These are phyloP conservation scores for Montifringilla adamsi DNA, from an alignment of 2,113 vertebrate genomes.

Conservation along the genomic window DNA sequence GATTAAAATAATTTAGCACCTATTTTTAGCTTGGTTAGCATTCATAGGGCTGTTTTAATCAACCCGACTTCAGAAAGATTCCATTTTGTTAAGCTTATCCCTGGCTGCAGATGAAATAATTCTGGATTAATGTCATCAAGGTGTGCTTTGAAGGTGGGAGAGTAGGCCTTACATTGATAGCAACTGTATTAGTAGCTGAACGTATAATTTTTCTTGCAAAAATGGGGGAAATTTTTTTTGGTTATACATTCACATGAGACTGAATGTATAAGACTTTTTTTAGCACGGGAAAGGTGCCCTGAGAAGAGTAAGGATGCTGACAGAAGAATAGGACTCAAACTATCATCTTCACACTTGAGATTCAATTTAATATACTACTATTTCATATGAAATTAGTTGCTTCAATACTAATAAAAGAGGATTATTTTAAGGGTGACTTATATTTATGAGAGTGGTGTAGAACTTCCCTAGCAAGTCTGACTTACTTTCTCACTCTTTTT, in stretches of 20 bases:
- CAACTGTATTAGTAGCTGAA: not conserved
- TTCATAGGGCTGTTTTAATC: constrained; percentile 30
- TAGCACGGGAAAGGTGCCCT: not conserved
- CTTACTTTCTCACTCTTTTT: not conserved
- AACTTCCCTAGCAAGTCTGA: not conserved
- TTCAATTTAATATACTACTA: not conserved
- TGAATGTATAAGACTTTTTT: not conserved
- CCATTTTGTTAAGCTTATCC: constrained; percentile 19
- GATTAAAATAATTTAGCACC: constrained; percentile 39
- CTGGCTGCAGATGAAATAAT: constrained; percentile 5
- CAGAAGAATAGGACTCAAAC: not conserved
- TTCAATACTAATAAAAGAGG: not conserved
- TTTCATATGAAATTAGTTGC: not conserved
- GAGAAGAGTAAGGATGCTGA: not conserved
- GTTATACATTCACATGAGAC: not conserved
- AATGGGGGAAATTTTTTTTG: not conserved
- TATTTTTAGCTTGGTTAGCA: constrained; percentile 33
- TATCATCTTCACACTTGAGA: not conserved
- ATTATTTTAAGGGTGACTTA: not conserved
- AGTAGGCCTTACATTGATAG: not conserved
- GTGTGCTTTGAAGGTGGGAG: constrained; percentile 25
- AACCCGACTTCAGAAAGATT: not conserved
- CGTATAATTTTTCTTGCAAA: not conserved
- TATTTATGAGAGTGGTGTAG: not conserved
- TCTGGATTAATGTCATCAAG: constrained; percentile 37